Evolutionary conservation across 2,113 vertebrate genomes (phyloP), one percentile per base, ranked within the genome.

Genomic region (Tetrao urogallus): DNA sequence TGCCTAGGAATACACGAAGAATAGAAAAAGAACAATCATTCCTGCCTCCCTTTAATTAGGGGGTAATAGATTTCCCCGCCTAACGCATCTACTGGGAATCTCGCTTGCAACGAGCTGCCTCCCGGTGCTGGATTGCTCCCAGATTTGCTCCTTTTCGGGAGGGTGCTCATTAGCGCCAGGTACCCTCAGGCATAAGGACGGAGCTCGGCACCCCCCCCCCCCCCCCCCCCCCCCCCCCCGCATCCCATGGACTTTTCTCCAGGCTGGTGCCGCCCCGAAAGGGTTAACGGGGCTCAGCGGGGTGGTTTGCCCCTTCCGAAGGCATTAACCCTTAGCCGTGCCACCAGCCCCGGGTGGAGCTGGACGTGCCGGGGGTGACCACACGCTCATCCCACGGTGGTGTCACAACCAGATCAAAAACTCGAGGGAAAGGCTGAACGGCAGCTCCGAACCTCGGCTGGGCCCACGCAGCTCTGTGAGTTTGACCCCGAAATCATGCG

Each of bases 11-110:
- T 79, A 18, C 13, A 38, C 28, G 60, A 38, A 73, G 92, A 57
- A 71, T 47, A 83, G 76, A n/a, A 94, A 86, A 86, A 91, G 94
- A 60, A 72, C 86, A 73, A 67, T 90, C 83, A 7, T 60, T 30
- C 38, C 76, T 60, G 73, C 65, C 66, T 71, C 52, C 54, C 2
- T 78, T 94, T 94, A 92, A 96, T 96, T 81, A 92, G 90, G 32
- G 63, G 52, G 22, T 52, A 86, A 92, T 64, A 93, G 95, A 95
- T 93, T 88, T 75, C 67, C 74, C 52, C 2, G 12, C 50, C 83
- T 92, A 89, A 92, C 27, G 3, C 27, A 82, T 66, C 96, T 86
- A 57, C 81, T 38, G 89, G 95, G 94, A 94, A 92, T 89, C 52
- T 87, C 5, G 21, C 22, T 5, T 5, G 20, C 28, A 71, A 92